Conservation (phyloP, 2,888 invertebrate species). For the Cryptocephalus moraei region DNA sequence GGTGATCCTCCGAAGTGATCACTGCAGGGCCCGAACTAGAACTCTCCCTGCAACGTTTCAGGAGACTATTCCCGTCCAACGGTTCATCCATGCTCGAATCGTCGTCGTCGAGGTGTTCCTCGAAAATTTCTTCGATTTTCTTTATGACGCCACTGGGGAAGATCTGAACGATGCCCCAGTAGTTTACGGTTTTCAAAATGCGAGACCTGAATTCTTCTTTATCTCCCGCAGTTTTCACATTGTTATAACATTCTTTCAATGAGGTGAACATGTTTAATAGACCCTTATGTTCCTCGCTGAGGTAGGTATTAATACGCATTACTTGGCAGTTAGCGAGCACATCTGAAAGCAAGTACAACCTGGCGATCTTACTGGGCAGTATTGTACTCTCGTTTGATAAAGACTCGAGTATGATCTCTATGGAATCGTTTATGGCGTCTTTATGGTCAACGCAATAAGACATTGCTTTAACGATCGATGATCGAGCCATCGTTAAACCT, state of each 20-base stretch:
- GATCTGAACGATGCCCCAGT: conserved; percentile 94
- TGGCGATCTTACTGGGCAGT: conserved; percentile 66
- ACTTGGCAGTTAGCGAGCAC: conserved; percentile 88
- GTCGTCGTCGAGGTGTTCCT: conserved; percentile 23
- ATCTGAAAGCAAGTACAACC: conserved; percentile 91
- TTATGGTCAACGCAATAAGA: conserved; percentile 96
- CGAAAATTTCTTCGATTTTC: conserved; percentile 6
- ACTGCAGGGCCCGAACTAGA: conserved; percentile 14
- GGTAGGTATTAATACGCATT: conserved; percentile 58
- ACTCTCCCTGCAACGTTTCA: conserved; percentile 26
- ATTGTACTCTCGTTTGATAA: conserved; percentile 57
- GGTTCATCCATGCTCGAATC: conserved; percentile 34
- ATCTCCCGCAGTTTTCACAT: neutral
- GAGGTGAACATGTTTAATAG: neutral
- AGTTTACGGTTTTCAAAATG: conserved; percentile 75
- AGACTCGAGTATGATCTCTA: conserved; percentile 79
- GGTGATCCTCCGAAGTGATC: conserved; percentile 7
- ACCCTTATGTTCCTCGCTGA: conserved; percentile 25
- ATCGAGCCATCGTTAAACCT: conserved; percentile 63
- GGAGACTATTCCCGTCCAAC: conserved; percentile 30
- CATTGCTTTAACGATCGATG: conserved; percentile 85
- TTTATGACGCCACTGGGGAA: conserved; percentile 5
- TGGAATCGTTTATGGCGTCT: conserved; percentile 86
- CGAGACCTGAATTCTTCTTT: conserved; percentile 33
- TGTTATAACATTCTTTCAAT: neutral